Evolutionary conservation across 2,113 vertebrate genomes (phyloP), one percentile per base, ranked within the genome.

Genomic region (Merops nubicus): DNA sequence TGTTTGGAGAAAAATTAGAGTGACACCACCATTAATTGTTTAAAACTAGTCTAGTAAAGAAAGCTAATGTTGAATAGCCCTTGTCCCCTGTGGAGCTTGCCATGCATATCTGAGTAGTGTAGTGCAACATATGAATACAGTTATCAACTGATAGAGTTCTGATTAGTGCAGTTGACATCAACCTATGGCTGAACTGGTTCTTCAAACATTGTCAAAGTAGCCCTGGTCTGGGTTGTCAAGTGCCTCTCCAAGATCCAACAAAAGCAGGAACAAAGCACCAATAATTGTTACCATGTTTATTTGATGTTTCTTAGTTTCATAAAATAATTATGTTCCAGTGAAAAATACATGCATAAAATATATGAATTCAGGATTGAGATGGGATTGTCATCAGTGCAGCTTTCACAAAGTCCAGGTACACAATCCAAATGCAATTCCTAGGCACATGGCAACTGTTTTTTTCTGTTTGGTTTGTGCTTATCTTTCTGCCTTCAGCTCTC

Each of bases 221-320:
- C 64, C 76, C 36, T 84, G 68, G 43, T 93, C 72, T 81, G 64
- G 33, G n/a, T 91, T 96, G 92, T 96, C 95, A 94, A 84, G 50
- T 90, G 60, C 56, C n/a, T 86, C 90, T 94, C 38, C 70, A 43
- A 84, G 89, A 84, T 94, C 95, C 96, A 96, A 97, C 59, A 96
- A 97, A 97, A 97, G 93, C 93, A 94, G 76, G 82, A 96, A 96
- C 85, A 96, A 97, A 96, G 90, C 75, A 91, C 51, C 12, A 33
- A 68, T 96, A 96, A 97, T 96, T 96, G 93, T 97, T 96, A 90
- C 96, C 95, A 95, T 94, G 88, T 96, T 97, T 96, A 80, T 95
- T 50, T 88, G 72, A 90, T 84, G 56, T 96, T 96, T 96, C 93
- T 93, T 93, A 88, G 85, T 88, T 96, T 95, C 79, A 47, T 62